Evolutionary conservation across 2,113 vertebrate species (phyloP).

Genomic region (Eonycteris spelaea): DNA sequence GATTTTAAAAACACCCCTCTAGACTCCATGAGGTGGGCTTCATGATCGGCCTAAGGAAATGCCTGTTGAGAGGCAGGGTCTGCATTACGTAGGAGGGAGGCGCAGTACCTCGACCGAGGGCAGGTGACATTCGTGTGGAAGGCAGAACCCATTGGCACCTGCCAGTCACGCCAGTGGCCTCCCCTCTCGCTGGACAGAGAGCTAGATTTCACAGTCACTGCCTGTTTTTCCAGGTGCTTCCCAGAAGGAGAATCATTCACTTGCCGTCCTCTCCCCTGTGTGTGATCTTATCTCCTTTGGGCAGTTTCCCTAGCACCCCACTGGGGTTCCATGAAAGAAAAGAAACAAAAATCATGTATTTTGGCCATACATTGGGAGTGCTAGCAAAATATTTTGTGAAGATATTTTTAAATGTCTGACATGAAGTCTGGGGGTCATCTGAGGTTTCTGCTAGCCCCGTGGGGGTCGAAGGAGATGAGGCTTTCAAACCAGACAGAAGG

Average conservation of each 20-base stretch:
- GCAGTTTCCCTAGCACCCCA: background rate
- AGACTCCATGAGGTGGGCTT: background rate
- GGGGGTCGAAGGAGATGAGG: background rate
- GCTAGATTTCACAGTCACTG: background rate
- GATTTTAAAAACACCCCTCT: background rate
- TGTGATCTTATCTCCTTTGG: background rate
- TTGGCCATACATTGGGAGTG: background rate
- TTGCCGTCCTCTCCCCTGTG: background rate
- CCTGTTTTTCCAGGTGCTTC: background rate
- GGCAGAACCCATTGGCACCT: fast-evolving
- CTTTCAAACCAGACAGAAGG: background rate
- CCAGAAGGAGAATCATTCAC: background rate
- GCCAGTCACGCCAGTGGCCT: fast-evolving
- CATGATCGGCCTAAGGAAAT: background rate
- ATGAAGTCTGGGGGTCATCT: background rate
- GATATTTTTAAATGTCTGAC: background rate
- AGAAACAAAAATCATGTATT: background rate
- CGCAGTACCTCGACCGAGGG: fast-evolving
- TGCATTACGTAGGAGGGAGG: background rate
- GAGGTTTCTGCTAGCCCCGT: background rate
- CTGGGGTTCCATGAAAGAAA: background rate
- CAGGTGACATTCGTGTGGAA: background rate
- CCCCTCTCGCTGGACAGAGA: background rate
- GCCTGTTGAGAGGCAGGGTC: background rate
- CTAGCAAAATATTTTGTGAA: background rate